Conservation (phyloP, 2,113 vertebrate species). For the Stomatorhinus ivindoensis region DNA sequence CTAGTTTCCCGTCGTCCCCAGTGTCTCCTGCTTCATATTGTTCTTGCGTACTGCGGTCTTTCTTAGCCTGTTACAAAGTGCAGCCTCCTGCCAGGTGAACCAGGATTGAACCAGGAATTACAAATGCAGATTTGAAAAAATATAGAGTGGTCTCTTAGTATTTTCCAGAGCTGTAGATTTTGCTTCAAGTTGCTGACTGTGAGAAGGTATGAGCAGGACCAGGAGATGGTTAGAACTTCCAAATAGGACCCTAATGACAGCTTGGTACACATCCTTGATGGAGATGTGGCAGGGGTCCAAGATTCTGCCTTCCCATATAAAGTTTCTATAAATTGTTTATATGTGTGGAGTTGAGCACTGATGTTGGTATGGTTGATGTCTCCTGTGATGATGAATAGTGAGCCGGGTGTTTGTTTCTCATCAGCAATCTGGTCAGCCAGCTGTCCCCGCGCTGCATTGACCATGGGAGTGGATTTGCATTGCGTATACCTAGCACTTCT, state of each 20-base stretch:
- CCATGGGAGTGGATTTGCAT: not conserved
- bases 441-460: not conserved
- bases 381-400: not conserved
- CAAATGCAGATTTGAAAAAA: not conserved
- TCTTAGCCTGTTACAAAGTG: not conserved
- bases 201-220: not conserved
- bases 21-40: not conserved
- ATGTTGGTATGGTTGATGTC: not conserved
- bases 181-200: not conserved
- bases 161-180: not conserved
- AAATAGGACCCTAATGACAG: not conserved
- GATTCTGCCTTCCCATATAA: not conserved
- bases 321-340: not conserved
- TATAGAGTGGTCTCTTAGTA: not conserved
- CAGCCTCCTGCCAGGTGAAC: no score
- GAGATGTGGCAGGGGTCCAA: not conserved
- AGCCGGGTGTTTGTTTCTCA: not conserved
- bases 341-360: not conserved
- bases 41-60: not conserved
- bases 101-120: not conserved
- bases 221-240: not conserved
- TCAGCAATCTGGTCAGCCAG: not conserved
- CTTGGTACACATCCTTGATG: not conserved
- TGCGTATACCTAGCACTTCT: not conserved
- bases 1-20: not conserved